Base-by-base conservation (phyloP, 1,140 invertebrate species). In the Neodiprion lecontei region DNA sequence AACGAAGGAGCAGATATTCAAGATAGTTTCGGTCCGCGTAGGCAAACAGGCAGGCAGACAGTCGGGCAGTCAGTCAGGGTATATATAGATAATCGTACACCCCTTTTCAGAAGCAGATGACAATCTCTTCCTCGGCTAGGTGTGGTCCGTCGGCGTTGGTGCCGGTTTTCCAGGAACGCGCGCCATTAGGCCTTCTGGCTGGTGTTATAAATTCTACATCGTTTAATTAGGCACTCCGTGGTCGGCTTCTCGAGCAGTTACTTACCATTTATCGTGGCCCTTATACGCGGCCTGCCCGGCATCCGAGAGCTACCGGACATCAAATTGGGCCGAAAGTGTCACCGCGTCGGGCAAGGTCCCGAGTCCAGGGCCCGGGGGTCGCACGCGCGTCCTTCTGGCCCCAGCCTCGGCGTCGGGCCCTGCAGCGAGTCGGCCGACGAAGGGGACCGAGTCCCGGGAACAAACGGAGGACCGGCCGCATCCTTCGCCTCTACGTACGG, bases 141-240 rank as follows among this genome's bases (percentile, higher is more conserved):
- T 88, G 87, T 88, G 87, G 87, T 88, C 87, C 86, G 82, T 82
- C 79, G 80, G 78, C 79, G 81, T 76, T 83, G 77, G 76, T 80
- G 80, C 75, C 80, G 83, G 83, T 86, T 87, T 88, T 88, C 87
- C 87, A 88, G 78, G 87, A 88, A 88, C 87, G 87, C 82, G 85
- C 87, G 85, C 87, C 87, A 87, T 88, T 88, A 88, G 85, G 87
- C 82, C 85, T 82, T 86, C 81, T 80, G 81, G 79, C 84, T 88
- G 85, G 87, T 88, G 87, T 88, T 88, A 88, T 88, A 88, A 88
- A 88, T 88, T 87, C 85, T 87, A 88, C 87, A 88, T 88, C 86
- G 87, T 88, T 88, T 88, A 88, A 88, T 88, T 88, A 88, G 87
- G 86, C 84, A 82, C 85, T 81, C 79, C 77, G 53, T 61, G 53